These are phyloP conservation scores for Phaethon lepturus DNA, from an alignment of 2,113 vertebrate species.

Conservation along the genomic window DNA sequence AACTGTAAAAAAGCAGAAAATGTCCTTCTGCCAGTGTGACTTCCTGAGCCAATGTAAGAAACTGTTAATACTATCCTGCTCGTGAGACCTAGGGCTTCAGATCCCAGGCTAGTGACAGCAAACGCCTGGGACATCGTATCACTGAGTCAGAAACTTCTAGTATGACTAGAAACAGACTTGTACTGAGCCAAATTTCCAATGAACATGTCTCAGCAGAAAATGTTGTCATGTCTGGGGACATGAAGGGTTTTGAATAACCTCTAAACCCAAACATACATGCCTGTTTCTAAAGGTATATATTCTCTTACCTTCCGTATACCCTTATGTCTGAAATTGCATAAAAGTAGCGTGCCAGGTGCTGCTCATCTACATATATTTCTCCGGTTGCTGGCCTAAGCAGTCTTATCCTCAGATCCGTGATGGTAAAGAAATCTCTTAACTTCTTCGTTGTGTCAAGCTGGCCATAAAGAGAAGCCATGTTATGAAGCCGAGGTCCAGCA, in stretches of 20 bases:
- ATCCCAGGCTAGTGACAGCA: not conserved
- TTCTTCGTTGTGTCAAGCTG: conserved; percentile 99
- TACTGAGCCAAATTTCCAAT: not conserved
- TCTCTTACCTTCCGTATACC: conserved; percentile 95
- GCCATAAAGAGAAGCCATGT: conserved; percentile 98
- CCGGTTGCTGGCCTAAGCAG: conserved; percentile 94
- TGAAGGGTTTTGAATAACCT: not conserved
- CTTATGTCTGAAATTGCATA: conserved; percentile 98
- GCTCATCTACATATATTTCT: conserved; percentile 93
- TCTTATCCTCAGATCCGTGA: conserved; percentile 94
- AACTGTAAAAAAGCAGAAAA: not conserved
- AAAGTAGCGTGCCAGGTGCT: conserved; percentile 94
- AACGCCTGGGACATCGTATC: not conserved
- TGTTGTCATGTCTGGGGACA: not conserved
- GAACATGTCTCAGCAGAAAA: not conserved
- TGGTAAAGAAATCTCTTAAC: conserved; percentile 97
- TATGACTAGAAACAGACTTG: not conserved
- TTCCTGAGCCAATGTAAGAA: not conserved
- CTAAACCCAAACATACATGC: not conserved
- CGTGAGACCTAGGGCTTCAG: not conserved
- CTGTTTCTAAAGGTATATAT: not conserved
- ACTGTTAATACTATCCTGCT: not conserved
- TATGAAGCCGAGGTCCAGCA: conserved; percentile 93
- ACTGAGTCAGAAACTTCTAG: not conserved
- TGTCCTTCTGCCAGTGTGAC: not conserved